Evolutionary conservation across 2,113 vertebrate genomes (phyloP).

Genomic region (Eublepharis macularius): DNA sequence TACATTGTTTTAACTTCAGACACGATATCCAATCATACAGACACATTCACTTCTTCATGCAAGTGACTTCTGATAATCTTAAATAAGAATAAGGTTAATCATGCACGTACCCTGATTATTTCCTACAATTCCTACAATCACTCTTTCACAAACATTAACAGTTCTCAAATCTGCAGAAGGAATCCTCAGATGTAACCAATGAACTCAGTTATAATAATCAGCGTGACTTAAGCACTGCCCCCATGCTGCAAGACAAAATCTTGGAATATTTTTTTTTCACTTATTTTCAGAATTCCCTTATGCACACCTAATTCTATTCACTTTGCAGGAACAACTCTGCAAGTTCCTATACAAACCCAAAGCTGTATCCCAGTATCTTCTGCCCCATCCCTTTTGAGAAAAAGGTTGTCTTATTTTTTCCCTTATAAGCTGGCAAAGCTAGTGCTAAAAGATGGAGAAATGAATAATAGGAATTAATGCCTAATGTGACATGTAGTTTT

Average conservation of each 20-base stretch:
- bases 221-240: background rate
- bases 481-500: too few relatives aligned
- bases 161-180: background rate
- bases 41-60: background rate
- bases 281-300: background rate
- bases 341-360: too few relatives aligned
- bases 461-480: too few relatives aligned
- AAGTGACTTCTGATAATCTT: background rate
- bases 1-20: background rate
- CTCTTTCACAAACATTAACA: too few relatives aligned
- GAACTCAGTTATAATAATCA: background rate
- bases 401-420: background rate
- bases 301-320: background rate
- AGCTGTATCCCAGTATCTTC: background rate
- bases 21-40: background rate
- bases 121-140: background rate
- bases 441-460: background rate
- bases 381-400: background rate
- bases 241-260: background rate
- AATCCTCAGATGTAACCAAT: background rate
- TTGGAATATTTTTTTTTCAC: background rate
- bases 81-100: background rate
- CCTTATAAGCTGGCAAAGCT: background rate
- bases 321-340: background rate
- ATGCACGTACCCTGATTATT: background rate